Evolutionary conservation across 1,140 invertebrate species (phyloP).

Genomic region (Rhopalosiphum maidis): DNA sequence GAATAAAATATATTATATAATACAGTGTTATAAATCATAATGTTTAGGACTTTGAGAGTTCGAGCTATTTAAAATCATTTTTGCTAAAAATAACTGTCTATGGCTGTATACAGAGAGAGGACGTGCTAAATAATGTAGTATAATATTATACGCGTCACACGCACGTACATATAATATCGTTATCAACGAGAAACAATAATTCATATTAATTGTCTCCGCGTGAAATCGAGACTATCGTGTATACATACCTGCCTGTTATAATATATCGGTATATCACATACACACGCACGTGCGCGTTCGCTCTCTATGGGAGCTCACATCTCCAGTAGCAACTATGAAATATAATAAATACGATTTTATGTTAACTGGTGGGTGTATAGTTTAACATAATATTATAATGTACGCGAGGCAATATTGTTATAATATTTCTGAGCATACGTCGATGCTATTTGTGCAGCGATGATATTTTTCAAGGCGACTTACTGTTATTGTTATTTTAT

Average conservation of each 20-base stretch:
- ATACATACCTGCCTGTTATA: not conserved
- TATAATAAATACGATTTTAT: not conserved
- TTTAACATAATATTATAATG: not conserved
- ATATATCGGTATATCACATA: not conserved
- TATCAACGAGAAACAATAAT: not conserved
- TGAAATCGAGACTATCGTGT: not conserved
- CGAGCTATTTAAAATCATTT: no score
- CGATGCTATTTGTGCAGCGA: not conserved
- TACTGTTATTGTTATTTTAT: not conserved
- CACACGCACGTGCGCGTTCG: not conserved
- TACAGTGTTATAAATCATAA: not conserved
- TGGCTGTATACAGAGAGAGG: no score
- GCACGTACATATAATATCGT: not conserved
- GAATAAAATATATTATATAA: no score
- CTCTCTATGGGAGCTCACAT: not conserved
- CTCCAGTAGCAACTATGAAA: not conserved
- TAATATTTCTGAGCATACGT: not conserved
- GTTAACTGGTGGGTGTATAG: not conserved
- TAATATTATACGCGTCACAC: not conserved
- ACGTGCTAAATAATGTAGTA: no score
- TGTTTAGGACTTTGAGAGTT: not conserved
- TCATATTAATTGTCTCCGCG: not conserved
- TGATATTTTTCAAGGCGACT: constrained; percentile 8
- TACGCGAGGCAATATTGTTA: not conserved
- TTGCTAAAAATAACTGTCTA: no score